Conservation (phyloP, 2,888 invertebrate species). For the Margaritifera margaritifera region DNA sequence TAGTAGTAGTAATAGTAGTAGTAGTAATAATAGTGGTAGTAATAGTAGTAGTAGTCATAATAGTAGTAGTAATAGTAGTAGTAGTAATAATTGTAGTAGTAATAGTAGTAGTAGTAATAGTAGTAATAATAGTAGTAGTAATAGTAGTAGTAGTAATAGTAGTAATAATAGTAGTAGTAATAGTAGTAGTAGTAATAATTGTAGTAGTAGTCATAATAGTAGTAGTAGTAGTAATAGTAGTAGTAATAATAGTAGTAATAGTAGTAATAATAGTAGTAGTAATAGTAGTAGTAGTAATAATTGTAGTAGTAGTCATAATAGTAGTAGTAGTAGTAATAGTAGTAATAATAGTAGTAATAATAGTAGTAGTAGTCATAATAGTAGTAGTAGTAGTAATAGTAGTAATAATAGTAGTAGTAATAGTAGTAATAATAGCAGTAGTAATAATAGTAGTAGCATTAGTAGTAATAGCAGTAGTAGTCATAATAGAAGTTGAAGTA, state of each 20-base stretch:
- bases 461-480: constrained; percentile 7
- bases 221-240: constrained; percentile 18
- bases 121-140: constrained; percentile 15
- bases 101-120: constrained; percentile 35
- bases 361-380: constrained; percentile 24
- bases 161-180: constrained; percentile 23
- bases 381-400: constrained; percentile 26
- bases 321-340: constrained; percentile 26
- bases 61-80: constrained; percentile 34
- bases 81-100: constrained; percentile 30
- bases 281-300: constrained; percentile 24
- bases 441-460: constrained; percentile 18
- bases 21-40: constrained; percentile 36
- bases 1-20: constrained; percentile 23
- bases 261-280: constrained; percentile 21
- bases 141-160: constrained; percentile 21
- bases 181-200: constrained; percentile 20
- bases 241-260: constrained; percentile 20
- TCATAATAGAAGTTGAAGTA: constrained; percentile 17
- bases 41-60: constrained; percentile 33
- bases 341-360: constrained; percentile 20
- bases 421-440: constrained; percentile 20
- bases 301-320: constrained; percentile 21
- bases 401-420: constrained; percentile 24
- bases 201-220: constrained; percentile 10